These are phyloP conservation scores for Heliconius hewitsoni DNA, from an alignment of 1,140 invertebrate genomes.

Conservation along the genomic window DNA sequence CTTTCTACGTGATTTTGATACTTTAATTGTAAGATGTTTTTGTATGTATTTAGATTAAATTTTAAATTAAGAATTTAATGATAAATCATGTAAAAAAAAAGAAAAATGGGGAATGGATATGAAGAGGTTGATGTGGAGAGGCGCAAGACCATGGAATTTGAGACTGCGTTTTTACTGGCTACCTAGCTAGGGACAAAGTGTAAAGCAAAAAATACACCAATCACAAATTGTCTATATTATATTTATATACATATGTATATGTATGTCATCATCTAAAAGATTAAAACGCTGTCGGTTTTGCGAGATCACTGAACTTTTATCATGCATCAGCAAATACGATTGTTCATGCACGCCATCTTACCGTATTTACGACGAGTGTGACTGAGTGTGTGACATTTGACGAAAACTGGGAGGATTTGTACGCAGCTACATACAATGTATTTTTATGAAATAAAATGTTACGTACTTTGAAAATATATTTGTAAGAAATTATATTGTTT, in stretches of 20 bases:
- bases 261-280: slow-evolving; percentile 2
- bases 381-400: slow-evolving; percentile 31
- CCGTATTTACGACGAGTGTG: slow-evolving; percentile 38
- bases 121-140: no score
- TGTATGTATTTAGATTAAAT: neutral
- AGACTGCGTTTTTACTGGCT: no score
- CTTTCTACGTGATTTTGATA: neutral
- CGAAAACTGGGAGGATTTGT: slow-evolving; percentile 16
- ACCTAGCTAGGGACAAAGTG: no score
- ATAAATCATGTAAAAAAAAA: no score
- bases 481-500: no score
- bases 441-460: neutral
- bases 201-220: neutral
- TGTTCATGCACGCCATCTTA: slow-evolving; percentile 43
- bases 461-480: no score
- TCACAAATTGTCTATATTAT: neutral
- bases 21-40: neutral
- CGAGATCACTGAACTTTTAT: slow-evolving; percentile 47
- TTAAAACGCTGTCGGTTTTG: slow-evolving; percentile 24
- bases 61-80: no score
- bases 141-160: neutral
- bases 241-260: neutral
- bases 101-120: no score
- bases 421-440: neutral
- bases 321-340: slow-evolving; percentile 39